Conservation (phyloP, 2,113 vertebrate genomes). For the Alces alces region DNA sequence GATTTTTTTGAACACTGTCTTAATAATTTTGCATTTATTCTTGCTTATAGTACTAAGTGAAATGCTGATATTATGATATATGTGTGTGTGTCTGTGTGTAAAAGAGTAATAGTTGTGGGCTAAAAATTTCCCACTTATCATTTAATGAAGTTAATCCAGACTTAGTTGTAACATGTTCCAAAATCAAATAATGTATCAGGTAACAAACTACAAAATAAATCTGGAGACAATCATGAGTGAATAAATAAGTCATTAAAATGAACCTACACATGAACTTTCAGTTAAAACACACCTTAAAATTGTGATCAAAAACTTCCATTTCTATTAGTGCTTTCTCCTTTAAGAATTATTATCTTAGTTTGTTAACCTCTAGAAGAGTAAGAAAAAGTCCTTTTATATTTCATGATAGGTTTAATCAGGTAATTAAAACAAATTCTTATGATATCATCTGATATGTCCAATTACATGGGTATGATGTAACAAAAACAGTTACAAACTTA, state of each 20-base stretch:
- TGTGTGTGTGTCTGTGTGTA: not conserved
- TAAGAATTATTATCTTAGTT: slow-evolving; percentile 28
- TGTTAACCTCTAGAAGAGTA: slow-evolving; percentile 61
- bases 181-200: not conserved
- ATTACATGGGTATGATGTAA: slow-evolving; percentile 95
- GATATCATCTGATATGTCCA: slow-evolving; percentile 92
- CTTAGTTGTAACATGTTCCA: not conserved
- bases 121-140: not conserved
- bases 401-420: slow-evolving; percentile 82
- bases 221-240: not conserved
- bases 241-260: not conserved
- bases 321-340: slow-evolving; percentile 17
- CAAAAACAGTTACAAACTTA: slow-evolving; percentile 94
- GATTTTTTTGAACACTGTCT: not conserved
- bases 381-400: slow-evolving; percentile 76
- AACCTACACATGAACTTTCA: not conserved
- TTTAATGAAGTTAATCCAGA: not conserved
- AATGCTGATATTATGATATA: not conserved
- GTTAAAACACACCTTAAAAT: slow-evolving; percentile 15
- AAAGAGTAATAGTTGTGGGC: not conserved
- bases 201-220: not conserved
- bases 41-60: not conserved
- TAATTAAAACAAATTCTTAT: slow-evolving; percentile 91
- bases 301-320: not conserved
- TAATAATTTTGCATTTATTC: not conserved